Base-by-base conservation (phyloP, 2,888 invertebrate genomes). In the Drosophila engyochracea region DNA sequence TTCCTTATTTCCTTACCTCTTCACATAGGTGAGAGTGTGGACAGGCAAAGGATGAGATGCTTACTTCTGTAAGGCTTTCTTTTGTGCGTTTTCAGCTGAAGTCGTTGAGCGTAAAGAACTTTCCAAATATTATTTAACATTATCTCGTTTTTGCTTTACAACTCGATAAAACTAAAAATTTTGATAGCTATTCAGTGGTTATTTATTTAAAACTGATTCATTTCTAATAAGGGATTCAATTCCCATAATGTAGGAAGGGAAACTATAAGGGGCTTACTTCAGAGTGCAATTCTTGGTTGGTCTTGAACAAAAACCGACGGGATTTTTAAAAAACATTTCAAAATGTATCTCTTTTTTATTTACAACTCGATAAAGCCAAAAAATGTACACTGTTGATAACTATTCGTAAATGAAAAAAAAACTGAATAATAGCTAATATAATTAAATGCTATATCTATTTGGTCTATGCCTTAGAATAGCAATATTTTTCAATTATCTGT, bases 1-100 rank as follows among this genome's bases (percentile, higher is more conserved):
- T 73, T 78, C 63, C 59, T 44, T 25, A 39, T 16, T 3, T 35
- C 16, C 44, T 53, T 31, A 30, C 14, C 19, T 14, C 53, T 30
- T 51, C 9, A 31, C 25, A 30, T 41, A 37, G 10, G 16, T n/a
- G 5, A 25, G 19, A 35, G 25, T 33, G 31, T 25, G 53, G 1
- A 1, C 4, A 25, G 41, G 30, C 3, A 41, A 28, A 19, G 28
- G 9, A 25, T 49, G 10, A 39, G 2, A 5, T n/a, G 6, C 12
- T 31, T 31, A 22, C 6, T 22, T 53, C 31, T 14, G 53, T 14
- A 14, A 4, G 1, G 4, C 22, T 7, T 31, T 52, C n/a, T n/a
- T 14, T n/a, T 30, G 28, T 28, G 19, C 16, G 9, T 25, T 25
- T 9, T 25, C 0, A 16, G 28, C 51, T 28, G 4, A 51, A 51